Evolutionary conservation across 2,797 vertebrate species (phyloP).

Genomic region (Gymnodraco acuticeps): DNA sequence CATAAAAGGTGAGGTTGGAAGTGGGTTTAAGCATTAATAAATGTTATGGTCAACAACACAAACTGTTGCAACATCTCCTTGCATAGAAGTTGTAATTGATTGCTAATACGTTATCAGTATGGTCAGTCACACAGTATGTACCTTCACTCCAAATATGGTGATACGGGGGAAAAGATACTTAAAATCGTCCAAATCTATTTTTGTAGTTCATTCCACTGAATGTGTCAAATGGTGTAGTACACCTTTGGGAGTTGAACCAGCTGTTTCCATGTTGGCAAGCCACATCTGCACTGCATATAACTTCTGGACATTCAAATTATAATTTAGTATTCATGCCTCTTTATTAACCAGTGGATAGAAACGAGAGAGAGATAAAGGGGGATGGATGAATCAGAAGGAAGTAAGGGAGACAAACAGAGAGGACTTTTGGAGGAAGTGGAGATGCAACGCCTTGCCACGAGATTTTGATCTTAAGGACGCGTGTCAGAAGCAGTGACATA

Average conservation of each 20-base stretch:
- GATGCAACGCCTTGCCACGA: slow-evolving; percentile 44
- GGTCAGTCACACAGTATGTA: background rate
- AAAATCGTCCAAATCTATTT: slow-evolving; percentile 5
- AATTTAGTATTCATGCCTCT: slow-evolving; percentile 38
- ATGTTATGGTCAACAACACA: background rate
- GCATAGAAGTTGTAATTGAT: background rate
- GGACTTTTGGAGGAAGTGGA: slow-evolving; percentile 40
- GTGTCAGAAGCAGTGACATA: slow-evolving; percentile 78
- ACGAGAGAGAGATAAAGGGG: background rate
- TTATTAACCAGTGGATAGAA: slow-evolving; percentile 22
- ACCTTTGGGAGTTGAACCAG: slow-evolving; percentile 50
- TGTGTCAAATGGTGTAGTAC: slow-evolving; percentile 29
- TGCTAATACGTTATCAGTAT: background rate
- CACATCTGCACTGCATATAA: slow-evolving; percentile 15
- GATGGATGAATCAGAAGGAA: background rate
- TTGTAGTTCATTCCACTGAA: slow-evolving; percentile 9
- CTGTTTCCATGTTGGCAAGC: slow-evolving; percentile 45
- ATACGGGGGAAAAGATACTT: background rate
- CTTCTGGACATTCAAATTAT: slow-evolving; percentile 35
- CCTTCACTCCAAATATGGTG: background rate
- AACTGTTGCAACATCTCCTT: background rate
- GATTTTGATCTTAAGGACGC: slow-evolving; percentile 70
- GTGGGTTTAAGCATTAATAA: background rate
- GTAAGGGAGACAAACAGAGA: slow-evolving; percentile 19
- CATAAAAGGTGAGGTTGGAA: background rate